Percentiles rank a stretch among this genome's conserved stretches.
These are phyloP conservation scores for Baccha elongata DNA, from an alignment of 2,888 invertebrate genomes.

Conservation along the genomic window DNA sequence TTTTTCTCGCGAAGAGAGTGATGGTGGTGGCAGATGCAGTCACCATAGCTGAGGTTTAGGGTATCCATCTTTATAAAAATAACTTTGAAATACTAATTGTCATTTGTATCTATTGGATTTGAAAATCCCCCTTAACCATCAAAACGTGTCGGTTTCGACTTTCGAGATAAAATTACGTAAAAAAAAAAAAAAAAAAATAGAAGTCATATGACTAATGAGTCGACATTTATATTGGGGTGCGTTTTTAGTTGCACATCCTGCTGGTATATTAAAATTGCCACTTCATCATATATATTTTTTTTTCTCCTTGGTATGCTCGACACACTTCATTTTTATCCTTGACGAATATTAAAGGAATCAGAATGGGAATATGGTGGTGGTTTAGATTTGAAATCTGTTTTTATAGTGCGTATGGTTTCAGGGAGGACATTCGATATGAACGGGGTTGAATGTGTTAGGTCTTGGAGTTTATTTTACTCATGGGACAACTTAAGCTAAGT, in stretches of 20 bases:
- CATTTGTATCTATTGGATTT: slow-evolving; percentile 42
- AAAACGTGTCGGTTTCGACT: slow-evolving; percentile 40
- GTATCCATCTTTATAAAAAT: slow-evolving; percentile 47
- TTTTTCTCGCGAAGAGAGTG: slow-evolving; percentile 28
- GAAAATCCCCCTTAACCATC: slow-evolving; percentile 29
- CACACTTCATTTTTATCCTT: slow-evolving; percentile 51
- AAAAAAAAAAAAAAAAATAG: slow-evolving; percentile 3
- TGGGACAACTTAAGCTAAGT: slow-evolving; percentile 70
- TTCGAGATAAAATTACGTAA: not conserved
- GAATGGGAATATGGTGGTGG: slow-evolving; percentile 36
- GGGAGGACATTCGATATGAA: slow-evolving; percentile 16
- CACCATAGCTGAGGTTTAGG: slow-evolving; percentile 45
- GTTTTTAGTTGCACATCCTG: slow-evolving; percentile 39
- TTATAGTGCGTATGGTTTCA: slow-evolving; percentile 48
- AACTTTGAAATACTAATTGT: slow-evolving; percentile 45
- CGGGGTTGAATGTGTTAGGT: slow-evolving; percentile 41
- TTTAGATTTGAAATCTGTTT: slow-evolving; percentile 43
- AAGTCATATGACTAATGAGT: slow-evolving; percentile 53
- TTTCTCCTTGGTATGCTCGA: slow-evolving; percentile 30
- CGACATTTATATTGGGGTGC: slow-evolving; percentile 44
- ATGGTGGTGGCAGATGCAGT: slow-evolving; percentile 63
- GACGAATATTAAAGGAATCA: slow-evolving; percentile 20
- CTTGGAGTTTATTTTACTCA: slow-evolving; percentile 62
- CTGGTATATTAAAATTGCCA: slow-evolving; percentile 41
- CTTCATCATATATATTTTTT: slow-evolving; percentile 45